phyloP scores from a whole-genome alignment of 2,888 invertebrate species.

The Hololepta plana region DNA sequence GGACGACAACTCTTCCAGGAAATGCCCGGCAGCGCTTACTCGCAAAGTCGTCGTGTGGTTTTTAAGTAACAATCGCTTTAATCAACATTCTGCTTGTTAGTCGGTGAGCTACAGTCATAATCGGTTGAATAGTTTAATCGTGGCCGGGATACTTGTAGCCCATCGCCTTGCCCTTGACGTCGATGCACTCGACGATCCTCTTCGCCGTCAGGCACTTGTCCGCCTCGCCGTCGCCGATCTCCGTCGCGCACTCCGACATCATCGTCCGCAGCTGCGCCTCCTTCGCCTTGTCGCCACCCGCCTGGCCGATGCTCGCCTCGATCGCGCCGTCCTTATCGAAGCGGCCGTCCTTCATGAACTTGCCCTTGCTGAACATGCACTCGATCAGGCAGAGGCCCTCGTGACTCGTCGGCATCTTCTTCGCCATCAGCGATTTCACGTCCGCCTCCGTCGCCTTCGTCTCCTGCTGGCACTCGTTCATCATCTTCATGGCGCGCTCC shows the following conservation, averaged over 20 bases:
- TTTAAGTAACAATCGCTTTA: too few relatives aligned
- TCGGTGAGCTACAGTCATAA: too few relatives aligned
- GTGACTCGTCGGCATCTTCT: slow-evolving; percentile 18
- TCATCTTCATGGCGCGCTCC: slow-evolving; percentile 11
- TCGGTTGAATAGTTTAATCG: slow-evolving; percentile 15
- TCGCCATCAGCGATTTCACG: slow-evolving; percentile 14
- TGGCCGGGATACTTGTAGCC: slow-evolving; percentile 12
- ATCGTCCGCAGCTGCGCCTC: slow-evolving; percentile 16
- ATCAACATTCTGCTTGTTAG: too few relatives aligned
- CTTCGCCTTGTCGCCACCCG: slow-evolving; percentile 16
- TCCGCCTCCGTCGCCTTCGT: slow-evolving; percentile 20
- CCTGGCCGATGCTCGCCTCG: slow-evolving; percentile 14
- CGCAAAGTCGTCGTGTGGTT: too few relatives aligned
- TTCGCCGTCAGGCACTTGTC: slow-evolving; percentile 18
- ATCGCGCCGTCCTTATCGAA: slow-evolving; percentile 19
- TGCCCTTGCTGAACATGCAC: slow-evolving; percentile 19
- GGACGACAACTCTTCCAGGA: too few relatives aligned
- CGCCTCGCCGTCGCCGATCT: slow-evolving; percentile 12
- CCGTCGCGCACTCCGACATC: slow-evolving; percentile 18
- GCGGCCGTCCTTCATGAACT: slow-evolving; percentile 21
- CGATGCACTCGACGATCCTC: slow-evolving; percentile 17
- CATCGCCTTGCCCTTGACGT: slow-evolving; percentile 14
- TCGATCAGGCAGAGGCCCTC: slow-evolving; percentile 21
- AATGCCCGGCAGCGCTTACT: too few relatives aligned
- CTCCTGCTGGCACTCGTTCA: slow-evolving; percentile 17